A percentile compares a stretch with the other conserved stretches of the same genome.
Evolutionary conservation across 2,797 vertebrate genomes (phyloP).

Genomic region (Rhabdophis nuchalis): DNA sequence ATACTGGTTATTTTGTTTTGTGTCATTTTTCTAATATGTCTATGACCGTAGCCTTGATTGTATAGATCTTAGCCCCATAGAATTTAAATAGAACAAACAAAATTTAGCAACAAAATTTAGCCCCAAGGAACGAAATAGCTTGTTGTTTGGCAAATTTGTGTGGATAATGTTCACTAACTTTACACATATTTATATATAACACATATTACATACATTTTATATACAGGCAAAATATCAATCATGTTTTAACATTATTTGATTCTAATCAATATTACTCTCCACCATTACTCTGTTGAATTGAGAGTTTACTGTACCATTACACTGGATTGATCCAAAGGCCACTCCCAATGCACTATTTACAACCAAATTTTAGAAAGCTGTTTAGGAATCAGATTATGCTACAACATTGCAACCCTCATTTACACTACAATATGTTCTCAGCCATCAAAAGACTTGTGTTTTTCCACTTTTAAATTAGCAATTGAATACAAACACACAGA

Average conservation of each 20-base stretch:
- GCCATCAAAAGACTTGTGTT: constrained; percentile 28
- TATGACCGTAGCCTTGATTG: neutral
- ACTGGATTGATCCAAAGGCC: neutral
- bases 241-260: neutral
- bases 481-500: constrained; percentile 47
- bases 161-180: neutral
- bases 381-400: constrained; percentile 38
- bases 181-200: neutral
- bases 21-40: neutral
- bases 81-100: neutral
- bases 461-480: constrained; percentile 7
- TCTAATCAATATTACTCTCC: neutral
- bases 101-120: neutral
- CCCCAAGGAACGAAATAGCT: neutral
- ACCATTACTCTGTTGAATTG: neutral
- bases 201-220: neutral
- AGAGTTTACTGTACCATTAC: neutral
- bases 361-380: constrained; percentile 10
- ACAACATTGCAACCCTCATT: constrained; percentile 51
- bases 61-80: neutral
- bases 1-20: neutral
- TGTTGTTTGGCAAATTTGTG: neutral
- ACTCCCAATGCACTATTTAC: neutral
- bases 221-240: neutral
- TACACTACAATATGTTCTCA: constrained; percentile 14